Evolutionary conservation across 2,113 vertebrate species (phyloP).

Genomic region (Astur gentilis): DNA sequence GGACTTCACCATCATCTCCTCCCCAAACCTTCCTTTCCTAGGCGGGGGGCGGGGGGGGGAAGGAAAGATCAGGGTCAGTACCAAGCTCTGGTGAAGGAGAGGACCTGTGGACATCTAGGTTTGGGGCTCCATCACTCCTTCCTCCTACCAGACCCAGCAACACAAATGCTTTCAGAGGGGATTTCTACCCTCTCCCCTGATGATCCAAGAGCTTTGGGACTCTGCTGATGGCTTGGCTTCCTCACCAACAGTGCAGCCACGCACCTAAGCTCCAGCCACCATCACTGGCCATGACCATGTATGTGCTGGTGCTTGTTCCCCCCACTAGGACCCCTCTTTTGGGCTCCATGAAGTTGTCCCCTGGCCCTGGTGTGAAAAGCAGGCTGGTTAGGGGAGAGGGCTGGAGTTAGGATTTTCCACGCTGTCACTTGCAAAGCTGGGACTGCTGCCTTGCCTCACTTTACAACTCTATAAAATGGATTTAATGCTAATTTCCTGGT

Average conservation of each 20-base stretch:
- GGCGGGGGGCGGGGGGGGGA: fast-evolving
- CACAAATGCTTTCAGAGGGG: background rate
- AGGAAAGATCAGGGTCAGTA: background rate
- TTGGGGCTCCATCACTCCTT: background rate
- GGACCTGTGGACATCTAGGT: background rate
- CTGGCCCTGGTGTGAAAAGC: background rate
- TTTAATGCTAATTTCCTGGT: background rate
- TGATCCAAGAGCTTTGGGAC: background rate
- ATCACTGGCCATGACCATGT: background rate
- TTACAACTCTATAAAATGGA: background rate
- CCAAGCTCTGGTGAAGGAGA: background rate
- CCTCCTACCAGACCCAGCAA: background rate
- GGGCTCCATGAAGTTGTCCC: background rate
- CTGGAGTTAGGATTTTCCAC: background rate
- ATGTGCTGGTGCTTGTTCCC: background rate
- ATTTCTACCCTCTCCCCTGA: background rate
- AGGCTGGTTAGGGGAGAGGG: background rate
- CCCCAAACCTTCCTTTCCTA: background rate
- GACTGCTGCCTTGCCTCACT: background rate
- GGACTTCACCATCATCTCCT: background rate
- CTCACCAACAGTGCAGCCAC: background rate
- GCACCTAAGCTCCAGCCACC: background rate
- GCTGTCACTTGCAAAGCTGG: background rate
- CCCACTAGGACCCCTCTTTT: background rate
- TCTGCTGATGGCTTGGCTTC: background rate